Percentiles rank a stretch among this genome's conserved stretches.
Conservation (phyloP, 2,888 invertebrate species). For the Cryptops parisi region DNA sequence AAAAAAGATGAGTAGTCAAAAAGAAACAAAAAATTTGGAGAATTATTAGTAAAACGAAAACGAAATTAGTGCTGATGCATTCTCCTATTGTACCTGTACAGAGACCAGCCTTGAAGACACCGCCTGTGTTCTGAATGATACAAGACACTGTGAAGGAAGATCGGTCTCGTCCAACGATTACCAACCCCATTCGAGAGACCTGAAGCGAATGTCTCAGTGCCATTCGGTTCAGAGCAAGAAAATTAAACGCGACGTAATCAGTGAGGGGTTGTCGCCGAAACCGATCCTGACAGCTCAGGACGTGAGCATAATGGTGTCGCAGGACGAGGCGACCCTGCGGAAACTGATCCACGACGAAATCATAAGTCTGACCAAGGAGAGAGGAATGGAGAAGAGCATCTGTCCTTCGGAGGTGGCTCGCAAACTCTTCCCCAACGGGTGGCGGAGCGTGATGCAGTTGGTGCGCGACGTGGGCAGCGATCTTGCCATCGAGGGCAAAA, state of each 20-base stretch:
- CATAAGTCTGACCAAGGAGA: slow-evolving; percentile 7
- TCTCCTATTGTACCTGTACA: not conserved
- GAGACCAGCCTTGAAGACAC: slow-evolving; percentile 7
- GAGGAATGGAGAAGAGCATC: slow-evolving; percentile 11
- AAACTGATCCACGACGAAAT: slow-evolving; percentile 14
- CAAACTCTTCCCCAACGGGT: slow-evolving; percentile 13
- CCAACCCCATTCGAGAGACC: slow-evolving; percentile 6
- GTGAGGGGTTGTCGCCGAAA: slow-evolving; percentile 4
- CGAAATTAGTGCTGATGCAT: not conserved
- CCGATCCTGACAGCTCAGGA: slow-evolving; percentile 13
- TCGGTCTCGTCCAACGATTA: slow-evolving; percentile 6
- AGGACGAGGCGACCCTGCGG: slow-evolving; percentile 13
- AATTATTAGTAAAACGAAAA: too few relatives aligned
- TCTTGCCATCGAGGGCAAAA: slow-evolving; percentile 11
- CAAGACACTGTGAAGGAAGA: slow-evolving; percentile 3
- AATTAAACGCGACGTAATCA: slow-evolving; percentile 5
- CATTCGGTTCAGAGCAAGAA: slow-evolving; percentile 9
- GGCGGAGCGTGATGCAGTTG: slow-evolving; percentile 14
- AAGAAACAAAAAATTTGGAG: too few relatives aligned
- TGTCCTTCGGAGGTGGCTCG: slow-evolving; percentile 13
- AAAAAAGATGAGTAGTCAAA: too few relatives aligned
- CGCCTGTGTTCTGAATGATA: slow-evolving; percentile 2
- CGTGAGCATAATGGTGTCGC: slow-evolving; percentile 14
- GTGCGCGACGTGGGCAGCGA: slow-evolving; percentile 13
- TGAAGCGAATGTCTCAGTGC: slow-evolving; percentile 10